Evolutionary conservation across 1,140 invertebrate species (phyloP).

Genomic region (Catajapyx aquilonaris): DNA sequence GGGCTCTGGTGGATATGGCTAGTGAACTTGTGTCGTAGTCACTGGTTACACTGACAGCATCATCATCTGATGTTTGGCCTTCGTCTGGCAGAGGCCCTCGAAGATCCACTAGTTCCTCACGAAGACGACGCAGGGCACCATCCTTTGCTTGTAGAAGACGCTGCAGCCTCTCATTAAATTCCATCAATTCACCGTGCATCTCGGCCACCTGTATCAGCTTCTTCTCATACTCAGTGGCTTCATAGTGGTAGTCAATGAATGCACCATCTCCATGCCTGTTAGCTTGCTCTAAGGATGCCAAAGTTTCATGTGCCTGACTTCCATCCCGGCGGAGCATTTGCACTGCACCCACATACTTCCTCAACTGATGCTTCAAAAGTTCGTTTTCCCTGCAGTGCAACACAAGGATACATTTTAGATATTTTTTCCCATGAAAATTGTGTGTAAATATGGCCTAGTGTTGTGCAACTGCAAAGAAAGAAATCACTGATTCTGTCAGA

Average conservation of each 20-base stretch:
- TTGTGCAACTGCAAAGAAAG: too few species aligned
- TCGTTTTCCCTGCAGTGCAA: conserved; percentile 67
- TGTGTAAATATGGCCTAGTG: too few species aligned
- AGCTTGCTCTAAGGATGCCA: conserved; percentile 14
- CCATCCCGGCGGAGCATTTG: conserved; percentile 53
- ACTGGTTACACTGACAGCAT: conserved; percentile 12
- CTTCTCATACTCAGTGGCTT: conserved; percentile 63
- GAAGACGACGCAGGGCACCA: conserved; percentile 33
- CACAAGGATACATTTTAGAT: too few species aligned
- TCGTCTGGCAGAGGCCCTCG: conserved; percentile 38
- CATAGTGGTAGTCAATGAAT: conserved; percentile 33
- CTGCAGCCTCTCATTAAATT: conserved; percentile 60
- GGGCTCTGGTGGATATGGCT: conserved; percentile 19
- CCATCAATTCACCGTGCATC: conserved; percentile 90
- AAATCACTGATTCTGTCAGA: too few species aligned
- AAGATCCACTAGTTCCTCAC: conserved; percentile 42
- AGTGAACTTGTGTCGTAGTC: conserved; percentile 9
- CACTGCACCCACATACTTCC: conserved; percentile 74
- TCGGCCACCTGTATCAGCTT: conserved; percentile 87
- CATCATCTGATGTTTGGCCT: conserved; percentile 18
- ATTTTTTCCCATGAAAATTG: too few species aligned
- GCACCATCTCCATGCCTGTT: conserved; percentile 19
- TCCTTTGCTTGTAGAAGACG: conserved; percentile 33
- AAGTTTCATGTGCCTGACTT: conserved; percentile 19
- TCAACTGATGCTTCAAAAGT: conserved; percentile 62